Base-by-base conservation (phyloP, 2,113 vertebrate species). In the Salvelinus sp. region DNA sequence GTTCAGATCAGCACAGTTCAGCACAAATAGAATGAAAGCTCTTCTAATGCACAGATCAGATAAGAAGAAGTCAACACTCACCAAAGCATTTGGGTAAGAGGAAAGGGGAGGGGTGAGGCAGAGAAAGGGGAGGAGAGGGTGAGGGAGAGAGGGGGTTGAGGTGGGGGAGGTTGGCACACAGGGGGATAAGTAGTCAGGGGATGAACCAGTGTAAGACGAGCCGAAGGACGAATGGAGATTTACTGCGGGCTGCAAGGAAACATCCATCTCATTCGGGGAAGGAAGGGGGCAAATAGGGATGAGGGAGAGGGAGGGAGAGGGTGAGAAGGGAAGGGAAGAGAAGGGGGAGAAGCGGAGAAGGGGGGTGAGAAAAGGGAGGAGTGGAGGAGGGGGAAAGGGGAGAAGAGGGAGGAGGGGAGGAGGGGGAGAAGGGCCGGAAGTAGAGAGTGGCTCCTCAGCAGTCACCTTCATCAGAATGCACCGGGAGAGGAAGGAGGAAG, bases 381-480 rank as follows among this genome's bases (percentile, higher is more conserved):
- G 60, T 28, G 10, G 50, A 22, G 18, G 58, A 50, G 10, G 48
- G 33, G 33, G 33, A 28, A 14, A 20, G 44, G 44, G n/a, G 1
- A 6, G 1, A 6, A 28, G 7, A 13, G 44, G 28, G 48, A 54
- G 6, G 18, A 58, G 63, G 38, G 13, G 48, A 28, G n/a, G 16
- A 48, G 60, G 57, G 10, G 25, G 50, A 16, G 18, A 58, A 60
- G 10, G 7, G 48, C 25, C 14, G 25, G 65, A 67, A 67, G 25
- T 5, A 16, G 28, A 18, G 65, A 18, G 25, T 14, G 25, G 14
- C 73, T 75, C 44, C 48, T 33, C 5, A 33, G 30, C 30, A 66
- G 76, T 67, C 76, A 77, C 70, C 47, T 77, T 77, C 70, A 72
- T 57, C 70, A 72, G 70, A 72, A 78, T 72, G 27, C 62, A 27